Evolutionary conservation across 2,113 vertebrate species (phyloP).

Genomic region (Salminus brasiliensis): DNA sequence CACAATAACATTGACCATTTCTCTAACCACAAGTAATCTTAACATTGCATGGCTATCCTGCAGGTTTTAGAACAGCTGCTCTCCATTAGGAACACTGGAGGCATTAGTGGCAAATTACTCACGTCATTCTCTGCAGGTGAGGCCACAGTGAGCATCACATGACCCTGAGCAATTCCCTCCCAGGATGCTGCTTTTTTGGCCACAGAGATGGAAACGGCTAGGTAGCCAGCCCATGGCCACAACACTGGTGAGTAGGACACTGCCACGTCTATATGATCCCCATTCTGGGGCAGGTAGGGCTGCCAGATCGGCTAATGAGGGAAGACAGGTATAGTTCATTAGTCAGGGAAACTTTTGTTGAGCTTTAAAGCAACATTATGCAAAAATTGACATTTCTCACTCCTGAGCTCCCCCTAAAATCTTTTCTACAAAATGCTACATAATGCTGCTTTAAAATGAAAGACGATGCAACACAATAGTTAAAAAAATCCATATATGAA

Average conservation of each 20-base stretch:
- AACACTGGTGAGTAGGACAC: constrained; percentile 92
- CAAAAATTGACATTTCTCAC: too few species aligned
- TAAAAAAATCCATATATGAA: too few species aligned
- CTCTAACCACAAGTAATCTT: too few species aligned
- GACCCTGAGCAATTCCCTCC: constrained; percentile 96
- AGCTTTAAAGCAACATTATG: too few species aligned
- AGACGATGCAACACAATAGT: too few species aligned
- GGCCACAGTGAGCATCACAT: constrained; percentile 92
- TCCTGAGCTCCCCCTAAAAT: too few species aligned
- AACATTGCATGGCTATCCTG: background rate
- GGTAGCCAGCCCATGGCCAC: constrained; percentile 97
- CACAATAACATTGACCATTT: too few species aligned
- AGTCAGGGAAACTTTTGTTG: background rate
- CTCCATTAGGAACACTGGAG: background rate
- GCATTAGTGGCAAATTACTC: constrained; percentile 64
- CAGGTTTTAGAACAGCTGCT: background rate
- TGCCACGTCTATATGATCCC: constrained; percentile 94
- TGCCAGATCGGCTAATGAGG: constrained; percentile 92
- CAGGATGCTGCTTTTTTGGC: constrained; percentile 96
- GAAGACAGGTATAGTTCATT: constrained; percentile 16
- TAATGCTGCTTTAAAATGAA: too few species aligned
- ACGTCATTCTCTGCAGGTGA: constrained; percentile 92
- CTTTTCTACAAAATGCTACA: too few species aligned
- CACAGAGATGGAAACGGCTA: constrained; percentile 97
- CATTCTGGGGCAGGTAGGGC: constrained; percentile 95